Conservation (phyloP, 2,888 invertebrate genomes). For the Drosophila fulvimacula region DNA sequence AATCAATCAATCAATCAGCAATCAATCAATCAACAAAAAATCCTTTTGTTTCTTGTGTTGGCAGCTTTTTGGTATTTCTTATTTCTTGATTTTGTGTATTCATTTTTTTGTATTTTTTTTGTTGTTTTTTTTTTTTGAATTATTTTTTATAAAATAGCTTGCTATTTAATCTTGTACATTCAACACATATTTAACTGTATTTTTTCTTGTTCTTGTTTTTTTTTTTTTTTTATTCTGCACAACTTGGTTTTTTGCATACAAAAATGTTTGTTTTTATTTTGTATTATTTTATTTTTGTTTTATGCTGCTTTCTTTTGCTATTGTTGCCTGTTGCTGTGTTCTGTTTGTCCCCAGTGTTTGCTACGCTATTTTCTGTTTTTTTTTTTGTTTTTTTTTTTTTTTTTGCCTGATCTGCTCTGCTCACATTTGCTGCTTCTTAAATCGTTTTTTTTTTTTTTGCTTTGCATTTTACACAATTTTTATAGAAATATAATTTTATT, state of each 20-base stretch:
- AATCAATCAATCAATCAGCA: slow-evolving; percentile 38
- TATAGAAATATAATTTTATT: slow-evolving; percentile 70
- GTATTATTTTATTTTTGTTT: slow-evolving; percentile 24
- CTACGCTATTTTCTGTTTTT: slow-evolving; percentile 52
- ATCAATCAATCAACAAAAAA: slow-evolving; percentile 39
- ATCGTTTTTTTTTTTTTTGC: slow-evolving; percentile 5
- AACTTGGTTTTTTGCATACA: slow-evolving; percentile 48
- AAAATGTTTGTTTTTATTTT: slow-evolving; percentile 31
- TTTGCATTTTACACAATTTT: slow-evolving; percentile 49
- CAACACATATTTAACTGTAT: slow-evolving; percentile 50
- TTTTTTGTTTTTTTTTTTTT: too few species aligned
- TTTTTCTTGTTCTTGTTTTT: slow-evolving; percentile 18
- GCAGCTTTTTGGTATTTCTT: slow-evolving; percentile 45
- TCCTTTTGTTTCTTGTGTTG: slow-evolving; percentile 23
- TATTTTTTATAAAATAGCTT: slow-evolving; percentile 57
- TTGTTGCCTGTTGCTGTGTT: slow-evolving; percentile 58
- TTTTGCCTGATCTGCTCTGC: not conserved
- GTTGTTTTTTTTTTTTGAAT: slow-evolving; percentile 33
- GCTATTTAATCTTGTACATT: slow-evolving; percentile 42
- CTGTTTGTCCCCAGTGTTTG: slow-evolving; percentile 56
- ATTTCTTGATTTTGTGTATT: not conserved
- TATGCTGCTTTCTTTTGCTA: slow-evolving; percentile 50
- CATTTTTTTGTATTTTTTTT: slow-evolving; percentile 39
- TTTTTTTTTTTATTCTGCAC: slow-evolving; percentile 20
- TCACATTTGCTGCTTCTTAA: slow-evolving; percentile 8